Percentiles rank a stretch among this genome's conserved stretches.
phyloP scores from a whole-genome alignment of 1,140 invertebrate species.

The Plectrocnemia conspersa region DNA sequence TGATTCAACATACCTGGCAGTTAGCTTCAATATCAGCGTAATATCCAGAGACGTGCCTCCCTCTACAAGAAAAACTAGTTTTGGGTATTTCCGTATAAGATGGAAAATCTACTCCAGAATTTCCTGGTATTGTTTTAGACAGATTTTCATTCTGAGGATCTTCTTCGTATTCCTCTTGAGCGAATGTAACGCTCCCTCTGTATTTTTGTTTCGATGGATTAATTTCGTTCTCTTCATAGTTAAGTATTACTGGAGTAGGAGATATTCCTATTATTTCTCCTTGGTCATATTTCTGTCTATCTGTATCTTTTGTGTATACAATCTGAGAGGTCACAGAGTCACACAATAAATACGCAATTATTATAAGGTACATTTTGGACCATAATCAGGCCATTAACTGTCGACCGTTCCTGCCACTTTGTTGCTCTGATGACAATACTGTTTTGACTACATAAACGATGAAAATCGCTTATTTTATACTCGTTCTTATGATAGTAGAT shows the following conservation, averaged over 20 bases:
- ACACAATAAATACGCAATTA: neutral
- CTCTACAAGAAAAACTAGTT: conserved; percentile 57
- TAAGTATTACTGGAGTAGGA: neutral
- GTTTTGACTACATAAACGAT: neutral
- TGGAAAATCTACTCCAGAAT: conserved; percentile 53
- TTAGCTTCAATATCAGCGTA: conserved; percentile 56
- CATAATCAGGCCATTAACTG: neutral
- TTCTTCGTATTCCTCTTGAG: conserved; percentile 19
- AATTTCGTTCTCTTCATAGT: neutral
- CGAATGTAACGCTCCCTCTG: conserved; percentile 23
- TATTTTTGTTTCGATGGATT: conserved; percentile 9
- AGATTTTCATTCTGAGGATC: conserved; percentile 29
- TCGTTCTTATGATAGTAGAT: neutral
- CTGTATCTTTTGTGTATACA: too few species aligned
- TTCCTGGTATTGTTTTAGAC: conserved; percentile 50
- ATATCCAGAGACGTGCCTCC: conserved; percentile 56
- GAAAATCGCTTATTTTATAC: neutral
- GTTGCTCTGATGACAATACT: neutral
- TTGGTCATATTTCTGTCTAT: too few species aligned
- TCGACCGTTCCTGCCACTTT: neutral
- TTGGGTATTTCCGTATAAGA: conserved; percentile 51
- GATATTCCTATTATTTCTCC: neutral
- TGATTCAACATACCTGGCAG: conserved; percentile 42
- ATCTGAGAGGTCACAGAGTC: too few species aligned
- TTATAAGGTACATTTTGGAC: neutral